phyloP scores from a whole-genome alignment of 2,888 invertebrate species.

The Torymus tubicola region DNA sequence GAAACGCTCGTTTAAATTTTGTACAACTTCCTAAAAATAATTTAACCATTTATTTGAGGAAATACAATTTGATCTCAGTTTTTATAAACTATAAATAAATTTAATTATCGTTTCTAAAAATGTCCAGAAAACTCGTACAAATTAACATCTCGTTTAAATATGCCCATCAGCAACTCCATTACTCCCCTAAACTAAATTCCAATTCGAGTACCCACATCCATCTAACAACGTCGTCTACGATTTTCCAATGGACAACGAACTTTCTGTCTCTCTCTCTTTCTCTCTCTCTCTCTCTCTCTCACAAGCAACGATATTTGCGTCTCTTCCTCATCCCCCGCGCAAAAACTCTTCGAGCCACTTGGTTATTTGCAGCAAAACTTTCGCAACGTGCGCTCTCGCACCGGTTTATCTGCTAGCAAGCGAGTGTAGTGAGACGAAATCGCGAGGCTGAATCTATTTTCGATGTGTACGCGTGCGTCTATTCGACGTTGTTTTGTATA shows the following conservation, averaged over 20 bases:
- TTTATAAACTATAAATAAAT: too few species aligned
- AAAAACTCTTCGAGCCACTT: conserved; percentile 26
- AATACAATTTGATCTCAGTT: too few species aligned
- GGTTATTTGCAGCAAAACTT: conserved; percentile 29
- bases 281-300: background rate
- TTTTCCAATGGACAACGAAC: conserved; percentile 2
- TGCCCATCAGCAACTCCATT: background rate
- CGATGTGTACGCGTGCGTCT: background rate
- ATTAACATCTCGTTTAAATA: background rate
- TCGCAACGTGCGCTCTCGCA: background rate
- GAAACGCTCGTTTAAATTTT: too few species aligned
- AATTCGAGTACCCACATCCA: background rate
- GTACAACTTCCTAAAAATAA: too few species aligned
- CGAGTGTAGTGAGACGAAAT: background rate
- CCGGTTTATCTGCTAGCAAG: conserved; percentile 16
- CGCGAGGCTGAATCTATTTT: conserved; percentile 27
- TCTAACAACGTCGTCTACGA: background rate
- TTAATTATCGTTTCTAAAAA: too few species aligned
- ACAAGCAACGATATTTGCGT: background rate
- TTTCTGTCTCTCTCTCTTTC: background rate
- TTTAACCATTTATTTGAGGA: too few species aligned
- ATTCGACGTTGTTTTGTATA: conserved; percentile 13
- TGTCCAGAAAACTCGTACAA: too few species aligned
- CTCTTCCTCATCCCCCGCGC: too few species aligned
- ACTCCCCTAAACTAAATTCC: conserved; percentile 5